phyloP scores from a whole-genome alignment of 2,797 vertebrate species.

The Pantherophis alleghaniensis region DNA sequence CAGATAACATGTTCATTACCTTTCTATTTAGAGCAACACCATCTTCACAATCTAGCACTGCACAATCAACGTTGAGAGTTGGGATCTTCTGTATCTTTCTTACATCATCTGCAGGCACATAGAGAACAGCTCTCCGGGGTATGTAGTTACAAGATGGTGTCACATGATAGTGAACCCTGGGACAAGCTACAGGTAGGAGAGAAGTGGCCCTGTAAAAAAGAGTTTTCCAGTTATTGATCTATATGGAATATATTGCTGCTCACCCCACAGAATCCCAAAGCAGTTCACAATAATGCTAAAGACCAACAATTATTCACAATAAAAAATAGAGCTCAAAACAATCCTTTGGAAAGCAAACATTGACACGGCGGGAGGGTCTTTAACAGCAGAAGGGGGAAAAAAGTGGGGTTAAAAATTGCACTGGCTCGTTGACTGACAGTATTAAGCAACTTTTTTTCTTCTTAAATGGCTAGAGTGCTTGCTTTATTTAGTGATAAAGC shows the following conservation, averaged over 20 bases:
- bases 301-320: background rate
- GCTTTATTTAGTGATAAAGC: background rate
- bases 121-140: slow-evolving; percentile 92
- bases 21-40: slow-evolving; percentile 94
- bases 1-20: slow-evolving; percentile 72
- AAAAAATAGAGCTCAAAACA: background rate
- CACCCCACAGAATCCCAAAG: background rate
- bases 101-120: slow-evolving; percentile 92
- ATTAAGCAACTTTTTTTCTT: background rate
- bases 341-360: background rate
- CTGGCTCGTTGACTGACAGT: background rate
- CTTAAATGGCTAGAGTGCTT: background rate
- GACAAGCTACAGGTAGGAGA: slow-evolving; percentile 33
- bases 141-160: slow-evolving; percentile 77
- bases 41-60: slow-evolving; percentile 96
- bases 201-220: slow-evolving; percentile 60
- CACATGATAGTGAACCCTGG: slow-evolving; percentile 47
- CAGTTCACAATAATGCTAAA: background rate
- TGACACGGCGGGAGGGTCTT: background rate
- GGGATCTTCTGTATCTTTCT: slow-evolving; percentile 91
- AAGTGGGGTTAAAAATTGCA: background rate
- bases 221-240: background rate
- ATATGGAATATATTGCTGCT: background rate
- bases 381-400: background rate
- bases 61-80: slow-evolving; percentile 88